A percentile compares a stretch with the other conserved stretches of the same genome.
These are phyloP conservation scores for Hofmannophila pseudospretella DNA, from an alignment of 2,888 invertebrate genomes.

Conservation along the genomic window DNA sequence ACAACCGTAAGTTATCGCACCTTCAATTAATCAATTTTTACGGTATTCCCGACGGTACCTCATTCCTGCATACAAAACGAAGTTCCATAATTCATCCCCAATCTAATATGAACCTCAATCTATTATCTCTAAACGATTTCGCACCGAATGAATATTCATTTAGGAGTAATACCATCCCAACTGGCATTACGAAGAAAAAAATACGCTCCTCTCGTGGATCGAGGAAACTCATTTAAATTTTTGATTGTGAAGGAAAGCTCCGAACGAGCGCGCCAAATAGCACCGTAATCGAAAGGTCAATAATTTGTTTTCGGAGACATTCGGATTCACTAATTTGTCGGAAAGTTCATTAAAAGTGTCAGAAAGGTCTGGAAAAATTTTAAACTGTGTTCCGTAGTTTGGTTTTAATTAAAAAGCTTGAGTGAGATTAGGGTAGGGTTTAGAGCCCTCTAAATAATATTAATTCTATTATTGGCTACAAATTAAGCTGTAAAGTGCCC, in stretches of 20 bases:
- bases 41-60: constrained; percentile 28
- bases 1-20: constrained; percentile 21
- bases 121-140: constrained; percentile 75
- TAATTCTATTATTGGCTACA: too few relatives aligned
- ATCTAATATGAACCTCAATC: constrained; percentile 69
- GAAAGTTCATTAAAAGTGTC: constrained; percentile 8
- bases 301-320: constrained; percentile 40
- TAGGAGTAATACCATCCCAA: constrained; percentile 66
- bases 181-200: constrained; percentile 64
- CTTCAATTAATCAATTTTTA: constrained; percentile 40
- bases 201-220: constrained; percentile 48
- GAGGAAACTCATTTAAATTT: constrained; percentile 70
- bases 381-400: not conserved
- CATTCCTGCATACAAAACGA: constrained; percentile 53
- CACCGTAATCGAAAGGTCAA: constrained; percentile 49
- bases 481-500: too few relatives aligned
- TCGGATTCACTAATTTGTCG: constrained; percentile 26
- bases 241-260: constrained; percentile 62
- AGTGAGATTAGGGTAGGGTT: too few relatives aligned
- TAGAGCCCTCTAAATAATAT: too few relatives aligned
- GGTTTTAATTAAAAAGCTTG: not conserved
- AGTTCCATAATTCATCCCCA: constrained; percentile 60
- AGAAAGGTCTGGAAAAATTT: not conserved
- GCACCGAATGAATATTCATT: constrained; percentile 74
- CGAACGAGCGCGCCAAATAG: constrained; percentile 39